Conservation (phyloP, 1,140 invertebrate genomes). For the Triops longicaudatus region DNA sequence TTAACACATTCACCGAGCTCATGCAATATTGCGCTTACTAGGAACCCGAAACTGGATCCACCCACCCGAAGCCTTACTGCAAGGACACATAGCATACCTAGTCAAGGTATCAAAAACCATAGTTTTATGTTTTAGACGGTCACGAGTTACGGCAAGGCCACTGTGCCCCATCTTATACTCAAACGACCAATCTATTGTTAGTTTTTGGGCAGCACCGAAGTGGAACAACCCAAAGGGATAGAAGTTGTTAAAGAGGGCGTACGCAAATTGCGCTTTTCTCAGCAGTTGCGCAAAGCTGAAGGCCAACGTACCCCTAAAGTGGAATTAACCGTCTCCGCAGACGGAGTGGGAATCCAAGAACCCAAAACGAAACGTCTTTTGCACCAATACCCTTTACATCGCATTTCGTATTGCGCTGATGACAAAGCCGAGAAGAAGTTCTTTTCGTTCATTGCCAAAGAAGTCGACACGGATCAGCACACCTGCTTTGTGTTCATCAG, state of each 20-base stretch:
- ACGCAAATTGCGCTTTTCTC: constrained; percentile 85
- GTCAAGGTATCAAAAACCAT: constrained; percentile 68
- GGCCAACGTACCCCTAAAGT: constrained; percentile 82
- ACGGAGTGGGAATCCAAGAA: constrained; percentile 90
- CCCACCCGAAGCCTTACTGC: constrained; percentile 80
- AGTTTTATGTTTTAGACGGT: constrained; percentile 20
- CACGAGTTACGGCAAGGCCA: constrained; percentile 8
- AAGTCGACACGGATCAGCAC: constrained; percentile 68
- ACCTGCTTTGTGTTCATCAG: constrained; percentile 94
- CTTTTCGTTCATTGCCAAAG: constrained; percentile 94
- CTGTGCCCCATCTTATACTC: not conserved
- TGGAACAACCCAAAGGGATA: constrained; percentile 92
- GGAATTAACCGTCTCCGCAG: constrained; percentile 84
- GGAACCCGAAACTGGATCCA: constrained; percentile 79
- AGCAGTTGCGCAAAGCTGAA: constrained; percentile 87
- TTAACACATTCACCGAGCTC: constrained; percentile 21
- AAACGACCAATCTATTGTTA: constrained; percentile 36
- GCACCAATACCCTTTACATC: constrained; percentile 91
- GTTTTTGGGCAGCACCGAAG: constrained; percentile 87
- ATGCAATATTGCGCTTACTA: constrained; percentile 36
- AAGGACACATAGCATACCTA: constrained; percentile 90
- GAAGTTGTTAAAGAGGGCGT: constrained; percentile 95
- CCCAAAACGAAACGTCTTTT: constrained; percentile 64
- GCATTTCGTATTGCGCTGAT: constrained; percentile 96
- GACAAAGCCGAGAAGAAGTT: constrained; percentile 96